Percentiles rank a stretch among this genome's conserved stretches.
Conservation (phyloP, 2,797 vertebrate species). For the Lophius americanus region DNA sequence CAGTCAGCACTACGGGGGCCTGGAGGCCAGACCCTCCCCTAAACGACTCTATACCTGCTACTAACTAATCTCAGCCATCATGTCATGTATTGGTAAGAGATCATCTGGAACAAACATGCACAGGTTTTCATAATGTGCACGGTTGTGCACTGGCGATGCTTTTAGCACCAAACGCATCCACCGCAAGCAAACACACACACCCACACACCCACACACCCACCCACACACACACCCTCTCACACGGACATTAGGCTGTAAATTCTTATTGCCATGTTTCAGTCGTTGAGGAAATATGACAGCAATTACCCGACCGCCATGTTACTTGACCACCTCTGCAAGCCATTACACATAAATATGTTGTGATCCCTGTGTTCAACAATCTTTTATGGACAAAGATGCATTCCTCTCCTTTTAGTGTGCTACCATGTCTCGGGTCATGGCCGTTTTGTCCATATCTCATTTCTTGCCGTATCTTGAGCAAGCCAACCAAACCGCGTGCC, state of each 20-base stretch:
- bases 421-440: constrained; percentile 80
- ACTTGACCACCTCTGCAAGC: constrained; percentile 71
- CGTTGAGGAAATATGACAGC: constrained; percentile 69
- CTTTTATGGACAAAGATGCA: constrained; percentile 72
- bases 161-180: constrained; percentile 19
- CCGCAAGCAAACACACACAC: constrained; percentile 14
- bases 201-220: constrained; percentile 21
- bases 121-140: neutral
- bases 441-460: constrained; percentile 82
- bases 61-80: neutral
- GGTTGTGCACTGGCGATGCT: neutral
- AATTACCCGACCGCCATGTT: constrained; percentile 66
- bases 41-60: neutral
- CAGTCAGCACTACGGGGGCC: no score
- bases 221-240: constrained; percentile 10
- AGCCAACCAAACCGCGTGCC: constrained; percentile 56
- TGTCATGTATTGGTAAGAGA: neutral
- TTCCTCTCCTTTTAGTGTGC: constrained; percentile 77
- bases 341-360: constrained; percentile 78
- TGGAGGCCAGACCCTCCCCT: no score
- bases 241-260: constrained; percentile 40
- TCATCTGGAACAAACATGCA: neutral
- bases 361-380: constrained; percentile 76
- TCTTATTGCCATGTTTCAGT: constrained; percentile 52
- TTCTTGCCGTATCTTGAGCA: constrained; percentile 78